Evolutionary conservation across 1,140 invertebrate genomes (phyloP).

Genomic region (Eubasilissa regina): DNA sequence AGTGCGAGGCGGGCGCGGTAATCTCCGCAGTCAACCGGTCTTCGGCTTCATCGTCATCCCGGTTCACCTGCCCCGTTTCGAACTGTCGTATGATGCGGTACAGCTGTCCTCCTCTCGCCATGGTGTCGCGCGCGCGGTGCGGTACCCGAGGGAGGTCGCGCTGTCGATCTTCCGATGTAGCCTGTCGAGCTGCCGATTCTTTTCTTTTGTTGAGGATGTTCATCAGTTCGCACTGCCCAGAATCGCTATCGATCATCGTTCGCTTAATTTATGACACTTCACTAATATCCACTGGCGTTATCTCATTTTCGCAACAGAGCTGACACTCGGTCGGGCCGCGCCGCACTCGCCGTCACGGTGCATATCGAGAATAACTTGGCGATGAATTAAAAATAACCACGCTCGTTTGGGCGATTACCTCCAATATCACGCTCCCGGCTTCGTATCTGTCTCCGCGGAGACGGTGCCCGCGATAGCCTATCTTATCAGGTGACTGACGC

Average conservation of each 20-base stretch:
- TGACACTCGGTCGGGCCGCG: neutral
- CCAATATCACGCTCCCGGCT: constrained; percentile 12
- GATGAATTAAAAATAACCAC: constrained; percentile 31
- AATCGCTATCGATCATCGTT: constrained; percentile 18
- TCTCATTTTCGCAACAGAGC: neutral
- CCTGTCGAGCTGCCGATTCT: neutral
- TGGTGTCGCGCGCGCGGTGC: neutral
- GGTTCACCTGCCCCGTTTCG: neutral
- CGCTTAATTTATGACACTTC: constrained; percentile 4
- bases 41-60: neutral
- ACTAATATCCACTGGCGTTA: neutral
- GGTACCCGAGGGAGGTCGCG: too few species aligned
- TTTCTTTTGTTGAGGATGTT: constrained; percentile 21
- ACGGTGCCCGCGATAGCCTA: constrained; percentile 19
- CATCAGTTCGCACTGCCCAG: constrained; percentile 12
- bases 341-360: neutral
- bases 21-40: neutral
- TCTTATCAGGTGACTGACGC: constrained; percentile 31
- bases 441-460: constrained; percentile 17
- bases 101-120: constrained; percentile 25
- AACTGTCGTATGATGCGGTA: constrained; percentile 34
- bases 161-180: neutral
- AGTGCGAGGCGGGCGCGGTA: neutral
- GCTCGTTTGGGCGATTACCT: constrained; percentile 40
- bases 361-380: constrained; percentile 36